Evolutionary conservation across 1,140 invertebrate species (phyloP).

Genomic region (Hyphantria cunea): DNA sequence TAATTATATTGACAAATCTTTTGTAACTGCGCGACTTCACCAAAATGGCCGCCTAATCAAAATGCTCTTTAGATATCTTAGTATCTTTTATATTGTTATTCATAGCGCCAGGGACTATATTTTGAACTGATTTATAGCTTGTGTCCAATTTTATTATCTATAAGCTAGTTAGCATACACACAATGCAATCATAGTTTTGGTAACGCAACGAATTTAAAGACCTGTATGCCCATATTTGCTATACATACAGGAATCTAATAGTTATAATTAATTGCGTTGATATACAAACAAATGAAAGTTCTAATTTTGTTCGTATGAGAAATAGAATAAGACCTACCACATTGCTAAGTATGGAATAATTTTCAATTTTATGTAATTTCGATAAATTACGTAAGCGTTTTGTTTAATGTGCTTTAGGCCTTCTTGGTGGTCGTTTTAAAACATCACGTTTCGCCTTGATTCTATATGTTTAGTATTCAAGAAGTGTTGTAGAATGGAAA

Average conservation of each 20-base stretch:
- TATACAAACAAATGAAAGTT: not conserved
- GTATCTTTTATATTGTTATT: slow-evolving; percentile 23
- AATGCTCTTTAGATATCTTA: not conserved
- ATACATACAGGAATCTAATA: not conserved
- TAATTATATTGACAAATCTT: slow-evolving; percentile 18
- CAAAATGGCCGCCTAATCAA: not conserved
- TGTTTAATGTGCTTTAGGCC: no score
- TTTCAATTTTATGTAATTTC: not conserved
- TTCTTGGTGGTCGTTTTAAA: slow-evolving; percentile 5
- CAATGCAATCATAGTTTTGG: slow-evolving; percentile 24
- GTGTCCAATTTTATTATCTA: slow-evolving; percentile 12
- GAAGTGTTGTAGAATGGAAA: not conserved
- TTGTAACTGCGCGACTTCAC: not conserved
- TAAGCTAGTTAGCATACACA: slow-evolving; percentile 16
- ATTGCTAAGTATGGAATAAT: no score
- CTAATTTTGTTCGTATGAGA: no score
- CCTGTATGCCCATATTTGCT: not conserved
- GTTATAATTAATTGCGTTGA: not conserved
- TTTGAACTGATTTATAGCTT: slow-evolving; percentile 12
- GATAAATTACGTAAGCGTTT: no score
- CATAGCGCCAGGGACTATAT: slow-evolving; percentile 9
- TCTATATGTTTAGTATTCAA: slow-evolving; percentile 2
- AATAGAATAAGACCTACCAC: no score
- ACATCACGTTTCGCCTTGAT: not conserved
- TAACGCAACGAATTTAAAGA: slow-evolving; percentile 19